Percentiles rank a stretch among this genome's conserved stretches.
These are phyloP conservation scores for Apamea crenata DNA, from an alignment of 2,888 invertebrate genomes.

Conservation along the genomic window DNA sequence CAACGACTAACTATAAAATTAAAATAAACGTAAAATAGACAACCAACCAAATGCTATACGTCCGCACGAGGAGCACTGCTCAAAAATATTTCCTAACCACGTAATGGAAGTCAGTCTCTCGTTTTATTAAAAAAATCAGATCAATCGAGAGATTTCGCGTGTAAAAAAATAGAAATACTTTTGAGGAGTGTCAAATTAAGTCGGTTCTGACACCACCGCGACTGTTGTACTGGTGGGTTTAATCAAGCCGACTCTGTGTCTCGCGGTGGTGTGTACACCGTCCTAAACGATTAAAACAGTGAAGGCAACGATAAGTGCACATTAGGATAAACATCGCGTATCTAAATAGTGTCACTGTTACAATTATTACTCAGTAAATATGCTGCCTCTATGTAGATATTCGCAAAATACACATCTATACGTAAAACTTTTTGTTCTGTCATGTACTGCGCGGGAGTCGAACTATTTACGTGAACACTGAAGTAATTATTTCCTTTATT, in stretches of 20 bases:
- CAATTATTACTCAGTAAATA: conserved; percentile 83
- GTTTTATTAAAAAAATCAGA: conserved; percentile 70
- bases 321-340: conserved; percentile 78
- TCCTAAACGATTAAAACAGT: conserved; percentile 69
- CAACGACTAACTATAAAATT: conserved; percentile 73
- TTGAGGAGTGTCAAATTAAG: conserved; percentile 68
- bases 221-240: neutral
- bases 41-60: conserved; percentile 77
- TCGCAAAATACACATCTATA: conserved; percentile 88
- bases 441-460: conserved; percentile 75
- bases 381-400: conserved; percentile 88
- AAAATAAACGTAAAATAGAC: conserved; percentile 76
- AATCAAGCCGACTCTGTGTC: too few relatives aligned
- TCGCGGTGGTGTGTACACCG: conserved; percentile 34
- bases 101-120: conserved; percentile 71
- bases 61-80: conserved; percentile 60
- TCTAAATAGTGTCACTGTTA: conserved; percentile 76
- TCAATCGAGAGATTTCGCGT: conserved; percentile 74
- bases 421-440: conserved; percentile 73
- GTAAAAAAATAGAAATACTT: conserved; percentile 67
- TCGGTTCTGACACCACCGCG: conserved; percentile 45
- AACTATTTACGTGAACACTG: conserved; percentile 51
- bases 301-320: conserved; percentile 82
- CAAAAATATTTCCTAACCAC: conserved; percentile 71
- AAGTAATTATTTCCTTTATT: conserved; percentile 62